These are phyloP conservation scores for Neodiprion pinetum DNA, from an alignment of 1,140 invertebrate species.

Conservation along the genomic window DNA sequence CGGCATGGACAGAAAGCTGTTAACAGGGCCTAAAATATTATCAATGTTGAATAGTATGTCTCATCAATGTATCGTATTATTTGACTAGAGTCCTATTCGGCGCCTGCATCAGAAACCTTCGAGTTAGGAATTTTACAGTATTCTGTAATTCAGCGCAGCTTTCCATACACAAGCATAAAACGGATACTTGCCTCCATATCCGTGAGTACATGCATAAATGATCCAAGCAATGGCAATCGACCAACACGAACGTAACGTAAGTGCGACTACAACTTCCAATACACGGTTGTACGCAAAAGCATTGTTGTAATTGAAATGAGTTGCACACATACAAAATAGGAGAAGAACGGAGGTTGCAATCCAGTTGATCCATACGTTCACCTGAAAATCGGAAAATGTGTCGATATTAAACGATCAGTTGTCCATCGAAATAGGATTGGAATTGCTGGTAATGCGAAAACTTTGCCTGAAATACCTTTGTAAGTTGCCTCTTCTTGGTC, in stretches of 20 bases:
- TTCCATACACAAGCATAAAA: no score
- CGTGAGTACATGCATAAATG: conserved; percentile 47
- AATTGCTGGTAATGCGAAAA: background rate
- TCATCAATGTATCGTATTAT: background rate
- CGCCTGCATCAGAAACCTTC: no score
- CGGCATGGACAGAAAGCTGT: conserved; percentile 63
- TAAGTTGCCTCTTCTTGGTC: conserved; percentile 17
- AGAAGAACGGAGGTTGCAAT: background rate
- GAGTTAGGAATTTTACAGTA: no score
- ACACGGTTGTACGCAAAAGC: conserved; percentile 22
- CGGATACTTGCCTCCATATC: conserved; percentile 27
- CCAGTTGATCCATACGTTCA: background rate
- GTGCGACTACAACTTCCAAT: conserved; percentile 46
- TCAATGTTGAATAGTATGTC: no score
- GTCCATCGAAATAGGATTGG: background rate
- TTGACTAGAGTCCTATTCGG: no score
- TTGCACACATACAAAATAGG: background rate
- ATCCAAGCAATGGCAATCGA: conserved; percentile 39
- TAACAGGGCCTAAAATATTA: conserved; percentile 57
- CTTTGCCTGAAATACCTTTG: conserved; percentile 1
- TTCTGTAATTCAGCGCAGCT: no score
- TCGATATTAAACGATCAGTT: background rate
- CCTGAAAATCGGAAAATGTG: background rate
- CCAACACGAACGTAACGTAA: conserved; percentile 51
- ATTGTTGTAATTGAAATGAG: background rate